phyloP scores from a whole-genome alignment of 1,140 invertebrate species.

The Hylaeus volcanicus region DNA sequence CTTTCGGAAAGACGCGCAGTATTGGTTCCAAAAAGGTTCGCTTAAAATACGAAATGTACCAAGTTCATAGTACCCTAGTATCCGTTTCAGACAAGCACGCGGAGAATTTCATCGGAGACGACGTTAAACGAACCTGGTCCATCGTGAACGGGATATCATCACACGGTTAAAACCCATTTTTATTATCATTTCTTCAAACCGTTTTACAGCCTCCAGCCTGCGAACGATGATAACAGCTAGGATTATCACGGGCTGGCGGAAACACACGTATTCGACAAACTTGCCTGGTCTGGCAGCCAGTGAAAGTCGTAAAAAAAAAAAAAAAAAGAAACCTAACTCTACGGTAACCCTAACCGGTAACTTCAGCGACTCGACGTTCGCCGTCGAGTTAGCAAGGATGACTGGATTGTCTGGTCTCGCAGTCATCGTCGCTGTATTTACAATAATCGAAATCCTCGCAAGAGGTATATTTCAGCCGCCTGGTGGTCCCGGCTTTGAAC shows the following conservation, averaged over 20 bases:
- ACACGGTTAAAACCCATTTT: too few species aligned
- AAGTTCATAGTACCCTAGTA: too few species aligned
- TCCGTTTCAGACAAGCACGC: too few species aligned
- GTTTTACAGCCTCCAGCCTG: too few species aligned
- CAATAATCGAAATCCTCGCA: neutral
- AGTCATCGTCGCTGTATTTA: conserved; percentile 26
- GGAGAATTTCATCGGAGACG: too few species aligned
- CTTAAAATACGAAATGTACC: neutral
- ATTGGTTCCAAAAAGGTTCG: neutral
- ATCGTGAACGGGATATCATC: too few species aligned
- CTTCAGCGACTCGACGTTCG: too few species aligned
- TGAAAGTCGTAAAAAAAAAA: neutral
- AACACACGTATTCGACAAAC: neutral
- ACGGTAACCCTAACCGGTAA: neutral
- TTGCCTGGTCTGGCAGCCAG: neutral
- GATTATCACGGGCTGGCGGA: too few species aligned
- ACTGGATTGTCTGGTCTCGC: neutral
- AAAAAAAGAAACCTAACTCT: neutral
- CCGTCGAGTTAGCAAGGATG: too few species aligned
- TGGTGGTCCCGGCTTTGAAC: conserved; percentile 19
- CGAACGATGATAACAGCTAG: too few species aligned
- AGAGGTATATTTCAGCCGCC: conserved; percentile 11
- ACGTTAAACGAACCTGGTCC: too few species aligned
- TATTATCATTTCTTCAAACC: too few species aligned
- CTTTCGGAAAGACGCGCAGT: conserved; percentile 5